Evolutionary conservation across 1,140 invertebrate species (phyloP), one percentile per base, ranked within the genome.

Genomic region (Oreohelix idahoensis): DNA sequence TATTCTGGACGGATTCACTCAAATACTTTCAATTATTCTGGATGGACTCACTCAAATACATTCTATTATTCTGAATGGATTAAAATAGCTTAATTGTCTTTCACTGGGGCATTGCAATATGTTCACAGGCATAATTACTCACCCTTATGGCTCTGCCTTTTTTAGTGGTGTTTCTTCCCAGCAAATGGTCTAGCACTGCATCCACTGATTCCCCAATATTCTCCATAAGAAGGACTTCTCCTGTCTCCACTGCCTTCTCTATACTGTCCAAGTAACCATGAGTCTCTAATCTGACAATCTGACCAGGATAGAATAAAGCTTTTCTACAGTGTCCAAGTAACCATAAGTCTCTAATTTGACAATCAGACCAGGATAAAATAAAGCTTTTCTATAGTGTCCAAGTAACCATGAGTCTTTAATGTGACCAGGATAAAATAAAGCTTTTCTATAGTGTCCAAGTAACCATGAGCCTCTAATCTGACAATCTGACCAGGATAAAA

Each of bases 141-240:
- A 82, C 80, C 36, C 98, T 98, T 70, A 99, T 97, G 1, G 97
- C 97, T 87, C 96, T 85, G 8, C 90, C 90, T 97, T 98, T 98
- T 92, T 98, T 98, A 84, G 99, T 98, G 15, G 98, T 94, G 93
- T 97, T 98, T 87, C 97, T 94, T 63, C 97, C 97, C 49, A 99
- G 92, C 20, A 99, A 91, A 26, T 97, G 96, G 93, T 98, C 97
- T 42, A 99, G 91, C 23, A 98, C 97, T 0, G 97, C 97, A 93
- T 99, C 97, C 29, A 99, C 94, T 81, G 94, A 95, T 93, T 99
- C 97, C 29, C 95, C 96, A 87, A 99, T 97, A 92, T 98, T 98
- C 94, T 99, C 98, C 42, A 99, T 93, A 1, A 99, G 92, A 0
- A 98, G 96, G 0, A 95, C 97, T 81, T 95, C 93, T 26, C 98